Evolutionary conservation across 1,140 invertebrate species (phyloP).

Genomic region (Pachyrhynchus sulphureomaculatus): DNA sequence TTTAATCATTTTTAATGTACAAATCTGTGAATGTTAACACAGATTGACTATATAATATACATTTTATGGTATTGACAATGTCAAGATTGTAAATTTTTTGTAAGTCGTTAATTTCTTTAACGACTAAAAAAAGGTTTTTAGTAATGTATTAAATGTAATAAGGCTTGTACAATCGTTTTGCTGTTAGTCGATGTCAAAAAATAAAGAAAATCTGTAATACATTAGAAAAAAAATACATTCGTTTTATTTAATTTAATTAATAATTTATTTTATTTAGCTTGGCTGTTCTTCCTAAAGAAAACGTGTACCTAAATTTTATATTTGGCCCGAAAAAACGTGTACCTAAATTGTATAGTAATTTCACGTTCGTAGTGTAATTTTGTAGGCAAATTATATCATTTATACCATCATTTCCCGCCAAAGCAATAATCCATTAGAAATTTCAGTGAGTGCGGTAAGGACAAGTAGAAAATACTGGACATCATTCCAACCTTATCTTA

Average conservation of each 20-base stretch:
- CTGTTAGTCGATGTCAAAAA: constrained; percentile 50
- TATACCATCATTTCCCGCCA: too few species aligned
- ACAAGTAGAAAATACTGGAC: too few species aligned
- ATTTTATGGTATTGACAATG: constrained; percentile 49
- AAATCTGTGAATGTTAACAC: constrained; percentile 37
- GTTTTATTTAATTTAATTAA: neutral
- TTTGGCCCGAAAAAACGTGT: too few species aligned
- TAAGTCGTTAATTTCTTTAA: constrained; percentile 45
- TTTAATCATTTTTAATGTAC: neutral
- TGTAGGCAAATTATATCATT: too few species aligned
- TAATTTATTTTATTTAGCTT: too few species aligned
- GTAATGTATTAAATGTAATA: constrained; percentile 24
- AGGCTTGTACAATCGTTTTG: constrained; percentile 49
- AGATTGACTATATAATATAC: constrained; percentile 5
- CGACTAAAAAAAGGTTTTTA: constrained; percentile 42
- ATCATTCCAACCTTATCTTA: too few species aligned
- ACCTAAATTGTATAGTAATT: too few species aligned
- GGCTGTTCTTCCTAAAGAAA: too few species aligned
- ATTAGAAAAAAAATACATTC: constrained; percentile 12
- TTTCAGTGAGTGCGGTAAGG: too few species aligned
- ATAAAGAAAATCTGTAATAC: constrained; percentile 37
- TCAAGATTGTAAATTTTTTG: constrained; percentile 46
- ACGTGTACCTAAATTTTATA: too few species aligned
- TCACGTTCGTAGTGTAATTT: too few species aligned
- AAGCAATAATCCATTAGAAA: too few species aligned